Conservation (phyloP, 2,797 vertebrate genomes). For the Masticophis lateralis region DNA sequence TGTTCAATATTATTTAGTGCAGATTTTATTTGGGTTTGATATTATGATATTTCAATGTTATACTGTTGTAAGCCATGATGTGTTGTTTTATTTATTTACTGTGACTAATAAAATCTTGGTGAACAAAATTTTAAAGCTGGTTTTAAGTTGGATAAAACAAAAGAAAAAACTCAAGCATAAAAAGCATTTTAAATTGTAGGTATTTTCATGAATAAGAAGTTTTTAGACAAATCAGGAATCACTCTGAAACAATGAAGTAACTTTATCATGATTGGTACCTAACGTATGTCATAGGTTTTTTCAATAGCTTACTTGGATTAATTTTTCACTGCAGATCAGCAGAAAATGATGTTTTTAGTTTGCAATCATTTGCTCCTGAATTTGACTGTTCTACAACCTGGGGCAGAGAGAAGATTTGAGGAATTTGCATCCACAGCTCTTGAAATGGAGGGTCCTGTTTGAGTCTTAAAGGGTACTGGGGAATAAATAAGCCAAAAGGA, state of each 20-base stretch:
- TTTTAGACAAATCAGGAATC: neutral
- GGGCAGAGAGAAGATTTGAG: neutral
- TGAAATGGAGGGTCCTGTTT: neutral
- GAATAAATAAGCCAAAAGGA: neutral
- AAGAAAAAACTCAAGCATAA: neutral
- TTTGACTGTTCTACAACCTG: neutral
- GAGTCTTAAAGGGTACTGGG: neutral
- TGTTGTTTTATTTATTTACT: neutral
- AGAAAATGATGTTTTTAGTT: neutral
- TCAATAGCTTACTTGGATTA: neutral
- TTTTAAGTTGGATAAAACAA: neutral
- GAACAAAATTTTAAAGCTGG: neutral
- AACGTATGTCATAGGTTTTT: neutral
- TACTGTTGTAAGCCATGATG: neutral
- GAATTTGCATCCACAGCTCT: neutral
- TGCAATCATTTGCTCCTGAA: neutral
- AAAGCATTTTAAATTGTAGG: neutral
- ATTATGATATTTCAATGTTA: neutral
- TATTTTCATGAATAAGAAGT: neutral
- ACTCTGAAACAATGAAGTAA: neutral
- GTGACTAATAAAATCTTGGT: neutral
- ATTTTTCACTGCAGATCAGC: neutral
- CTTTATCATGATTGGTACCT: neutral
- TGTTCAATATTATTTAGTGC: neutral
- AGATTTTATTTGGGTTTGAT: neutral